A percentile compares a stretch with the other conserved stretches of the same genome.
Evolutionary conservation across 2,888 invertebrate genomes (phyloP).

Genomic region (Mimumesa dahlbomi): DNA sequence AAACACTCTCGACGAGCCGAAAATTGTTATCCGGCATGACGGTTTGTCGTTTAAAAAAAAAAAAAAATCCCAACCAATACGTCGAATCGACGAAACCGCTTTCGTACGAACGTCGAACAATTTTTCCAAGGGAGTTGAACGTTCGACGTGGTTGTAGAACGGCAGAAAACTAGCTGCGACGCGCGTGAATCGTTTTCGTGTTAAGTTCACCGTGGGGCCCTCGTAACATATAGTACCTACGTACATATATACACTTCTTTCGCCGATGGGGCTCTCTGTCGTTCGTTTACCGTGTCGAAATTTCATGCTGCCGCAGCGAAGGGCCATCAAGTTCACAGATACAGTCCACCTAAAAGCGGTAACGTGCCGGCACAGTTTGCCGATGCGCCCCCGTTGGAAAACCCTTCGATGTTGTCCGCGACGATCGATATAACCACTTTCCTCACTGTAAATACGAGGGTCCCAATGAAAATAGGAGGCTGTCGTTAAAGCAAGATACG

Average conservation of each 20-base stretch:
- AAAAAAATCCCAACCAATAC: constrained; percentile 1
- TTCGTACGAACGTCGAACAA: constrained; percentile 32
- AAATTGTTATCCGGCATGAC: constrained; percentile 15
- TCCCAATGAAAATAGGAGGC: constrained; percentile 29
- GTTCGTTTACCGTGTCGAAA: constrained; percentile 34
- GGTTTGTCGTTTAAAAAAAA: constrained; percentile 17
- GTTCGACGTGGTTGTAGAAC: constrained; percentile 24
- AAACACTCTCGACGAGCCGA: neutral
- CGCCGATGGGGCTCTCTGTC: too few relatives aligned
- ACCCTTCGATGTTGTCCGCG: neutral
- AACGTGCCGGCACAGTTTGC: constrained; percentile 6
- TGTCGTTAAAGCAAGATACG: neutral
- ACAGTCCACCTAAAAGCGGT: neutral
- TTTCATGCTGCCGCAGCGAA: constrained; percentile 24
- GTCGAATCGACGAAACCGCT: constrained; percentile 13
- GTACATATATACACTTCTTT: too few relatives aligned
- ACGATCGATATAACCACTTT: constrained; percentile 33
- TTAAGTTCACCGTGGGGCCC: too few relatives aligned
- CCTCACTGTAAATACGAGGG: constrained; percentile 16
- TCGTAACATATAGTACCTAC: too few relatives aligned
- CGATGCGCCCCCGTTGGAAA: constrained; percentile 6
- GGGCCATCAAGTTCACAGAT: constrained; percentile 7
- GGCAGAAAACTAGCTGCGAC: constrained; percentile 27
- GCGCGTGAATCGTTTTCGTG: constrained; percentile 29
- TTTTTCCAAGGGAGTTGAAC: constrained; percentile 29